These are phyloP conservation scores for Rhynchonycteris naso DNA, from an alignment of 2,797 vertebrate species.

Conservation along the genomic window DNA sequence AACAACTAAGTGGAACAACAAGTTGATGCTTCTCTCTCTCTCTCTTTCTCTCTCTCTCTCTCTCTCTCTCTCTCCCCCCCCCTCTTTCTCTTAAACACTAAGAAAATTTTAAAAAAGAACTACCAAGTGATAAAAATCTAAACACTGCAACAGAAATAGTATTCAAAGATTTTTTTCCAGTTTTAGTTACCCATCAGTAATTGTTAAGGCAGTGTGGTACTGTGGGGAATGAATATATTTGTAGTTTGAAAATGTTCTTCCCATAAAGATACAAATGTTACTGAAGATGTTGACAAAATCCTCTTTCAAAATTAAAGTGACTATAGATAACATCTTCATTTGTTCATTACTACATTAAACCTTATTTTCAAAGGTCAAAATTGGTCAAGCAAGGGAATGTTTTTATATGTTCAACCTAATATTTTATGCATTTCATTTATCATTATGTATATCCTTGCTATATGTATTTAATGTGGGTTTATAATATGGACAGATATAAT, in stretches of 20 bases:
- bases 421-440: not conserved
- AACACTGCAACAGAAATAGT: not conserved
- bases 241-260: not conserved
- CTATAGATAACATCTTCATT: not conserved
- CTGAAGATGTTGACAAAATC: not conserved
- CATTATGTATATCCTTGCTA: not conserved
- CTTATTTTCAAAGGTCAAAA: not conserved
- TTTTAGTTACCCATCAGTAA: not conserved
- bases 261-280: not conserved
- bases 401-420: not conserved
- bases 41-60: too few relatives aligned
- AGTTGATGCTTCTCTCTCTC: too few relatives aligned
- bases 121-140: not conserved
- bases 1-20: too few relatives aligned
- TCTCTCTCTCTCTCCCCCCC: too few relatives aligned
- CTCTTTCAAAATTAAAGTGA: constrained; percentile 3
- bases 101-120: too few relatives aligned
- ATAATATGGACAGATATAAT: not conserved
- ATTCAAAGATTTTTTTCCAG: constrained; percentile 6
- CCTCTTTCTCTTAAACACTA: too few relatives aligned
- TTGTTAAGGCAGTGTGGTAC: not conserved
- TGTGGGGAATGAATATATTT: not conserved
- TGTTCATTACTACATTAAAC: not conserved
- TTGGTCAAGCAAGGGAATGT: not conserved
- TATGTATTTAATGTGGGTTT: not conserved